phyloP scores from a whole-genome alignment of 2,113 vertebrate species.

The Strigops habroptila region DNA sequence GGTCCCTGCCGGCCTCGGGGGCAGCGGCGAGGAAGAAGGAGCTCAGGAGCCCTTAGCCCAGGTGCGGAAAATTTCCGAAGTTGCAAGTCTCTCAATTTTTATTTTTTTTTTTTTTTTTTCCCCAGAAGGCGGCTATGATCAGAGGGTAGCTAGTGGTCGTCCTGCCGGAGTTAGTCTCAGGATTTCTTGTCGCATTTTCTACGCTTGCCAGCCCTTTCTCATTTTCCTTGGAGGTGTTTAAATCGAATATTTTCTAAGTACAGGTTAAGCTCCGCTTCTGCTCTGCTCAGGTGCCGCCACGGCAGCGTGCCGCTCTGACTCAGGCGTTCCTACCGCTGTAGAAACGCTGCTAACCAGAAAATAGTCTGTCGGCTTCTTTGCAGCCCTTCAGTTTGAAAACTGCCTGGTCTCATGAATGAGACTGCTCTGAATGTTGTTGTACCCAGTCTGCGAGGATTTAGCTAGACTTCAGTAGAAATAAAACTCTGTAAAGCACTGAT shows the following conservation, averaged over 20 bases:
- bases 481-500: neutral
- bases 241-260: neutral
- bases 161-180: neutral
- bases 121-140: neutral
- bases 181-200: neutral
- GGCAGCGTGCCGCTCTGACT: neutral
- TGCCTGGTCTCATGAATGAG: neutral
- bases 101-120: neutral
- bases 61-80: neutral
- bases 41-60: neutral
- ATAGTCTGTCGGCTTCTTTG: neutral
- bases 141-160: neutral
- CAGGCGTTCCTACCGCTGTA: neutral
- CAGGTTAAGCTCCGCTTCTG: neutral
- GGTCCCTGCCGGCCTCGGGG: neutral
- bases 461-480: neutral
- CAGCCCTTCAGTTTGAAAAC: neutral
- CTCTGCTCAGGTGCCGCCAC: neutral
- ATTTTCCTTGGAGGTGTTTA: neutral
- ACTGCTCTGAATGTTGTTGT: neutral
- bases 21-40: neutral
- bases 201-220: neutral
- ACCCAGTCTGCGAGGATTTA: neutral
- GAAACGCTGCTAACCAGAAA: neutral
- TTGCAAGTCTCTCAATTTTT: slow-evolving; percentile 14